These are phyloP conservation scores for Ecliptopera silaceata DNA, from an alignment of 2,888 invertebrate genomes.

Conservation along the genomic window DNA sequence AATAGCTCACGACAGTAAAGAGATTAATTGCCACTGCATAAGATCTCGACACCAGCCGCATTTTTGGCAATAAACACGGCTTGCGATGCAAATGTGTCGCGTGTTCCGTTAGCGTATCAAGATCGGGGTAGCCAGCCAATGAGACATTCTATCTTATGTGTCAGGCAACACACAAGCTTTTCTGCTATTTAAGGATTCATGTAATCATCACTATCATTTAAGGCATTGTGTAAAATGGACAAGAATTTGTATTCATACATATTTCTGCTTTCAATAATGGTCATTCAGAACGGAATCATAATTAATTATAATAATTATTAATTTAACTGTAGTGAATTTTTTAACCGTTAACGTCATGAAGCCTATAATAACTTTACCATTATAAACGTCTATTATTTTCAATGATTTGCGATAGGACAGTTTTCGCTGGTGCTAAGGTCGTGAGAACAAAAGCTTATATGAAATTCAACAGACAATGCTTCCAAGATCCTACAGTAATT, in stretches of 20 bases:
- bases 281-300: too few species aligned
- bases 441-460: neutral
- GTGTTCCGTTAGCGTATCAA: conserved; percentile 37
- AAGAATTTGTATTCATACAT: too few species aligned
- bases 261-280: too few species aligned
- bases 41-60: conserved; percentile 44
- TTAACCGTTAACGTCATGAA: too few species aligned
- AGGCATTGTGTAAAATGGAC: too few species aligned
- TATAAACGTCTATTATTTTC: too few species aligned
- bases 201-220: too few species aligned
- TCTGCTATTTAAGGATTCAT: conserved; percentile 1
- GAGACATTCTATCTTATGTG: conserved; percentile 32
- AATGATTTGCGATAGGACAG: neutral
- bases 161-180: conserved; percentile 16
- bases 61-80: conserved; percentile 44
- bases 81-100: conserved; percentile 37
- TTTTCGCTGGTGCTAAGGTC: neutral
- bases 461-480: neutral
- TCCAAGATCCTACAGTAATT: neutral
- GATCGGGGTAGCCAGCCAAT: conserved; percentile 26
- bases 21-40: conserved; percentile 70
- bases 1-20: conserved; percentile 71
- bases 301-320: too few species aligned
- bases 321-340: too few species aligned
- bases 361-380: too few species aligned